A percentile compares a stretch with the other conserved stretches of the same genome.
phyloP scores from a whole-genome alignment of 1,140 invertebrate genomes.

The Dendrolimus punctatus region DNA sequence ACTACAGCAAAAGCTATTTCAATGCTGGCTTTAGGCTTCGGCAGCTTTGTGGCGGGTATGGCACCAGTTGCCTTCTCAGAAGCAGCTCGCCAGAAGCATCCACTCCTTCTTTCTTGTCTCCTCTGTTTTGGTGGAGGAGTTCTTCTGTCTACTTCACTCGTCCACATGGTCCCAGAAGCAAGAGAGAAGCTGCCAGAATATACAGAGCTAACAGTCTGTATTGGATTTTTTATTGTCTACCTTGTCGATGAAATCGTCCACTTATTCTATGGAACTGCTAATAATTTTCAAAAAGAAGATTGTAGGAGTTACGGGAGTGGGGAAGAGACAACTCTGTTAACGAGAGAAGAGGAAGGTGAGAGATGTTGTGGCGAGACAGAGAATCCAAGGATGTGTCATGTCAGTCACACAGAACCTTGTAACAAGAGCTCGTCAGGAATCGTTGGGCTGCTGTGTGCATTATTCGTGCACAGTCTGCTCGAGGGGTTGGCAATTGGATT shows the following conservation, averaged over 20 bases:
- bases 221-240: conserved; percentile 87
- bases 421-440: conserved; percentile 70
- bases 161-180: conserved; percentile 90
- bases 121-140: conserved; percentile 91
- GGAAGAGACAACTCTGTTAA: conserved; percentile 34
- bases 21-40: conserved; percentile 78
- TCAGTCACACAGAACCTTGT: conserved; percentile 76
- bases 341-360: conserved; percentile 38
- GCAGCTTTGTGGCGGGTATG: conserved; percentile 79
- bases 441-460: conserved; percentile 77
- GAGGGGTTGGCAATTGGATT: conserved; percentile 90
- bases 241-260: conserved; percentile 84
- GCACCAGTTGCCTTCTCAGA: conserved; percentile 76
- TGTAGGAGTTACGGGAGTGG: conserved; percentile 37
- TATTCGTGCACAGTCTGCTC: conserved; percentile 84
- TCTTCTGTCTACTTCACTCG: conserved; percentile 84
- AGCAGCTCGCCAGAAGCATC: conserved; percentile 68
- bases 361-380: conserved; percentile 53
- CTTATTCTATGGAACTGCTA: conserved; percentile 68
- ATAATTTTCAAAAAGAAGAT: conserved; percentile 8
- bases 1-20: conserved; percentile 78
- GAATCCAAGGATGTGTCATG: conserved; percentile 75
- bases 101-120: conserved; percentile 76
- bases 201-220: conserved; percentile 81
- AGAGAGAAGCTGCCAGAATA: conserved; percentile 70